A percentile compares a stretch with the other conserved stretches of the same genome.
phyloP scores from a whole-genome alignment of 92 coral and sea anemone genomes.

The Umimayanthus kanabou region DNA sequence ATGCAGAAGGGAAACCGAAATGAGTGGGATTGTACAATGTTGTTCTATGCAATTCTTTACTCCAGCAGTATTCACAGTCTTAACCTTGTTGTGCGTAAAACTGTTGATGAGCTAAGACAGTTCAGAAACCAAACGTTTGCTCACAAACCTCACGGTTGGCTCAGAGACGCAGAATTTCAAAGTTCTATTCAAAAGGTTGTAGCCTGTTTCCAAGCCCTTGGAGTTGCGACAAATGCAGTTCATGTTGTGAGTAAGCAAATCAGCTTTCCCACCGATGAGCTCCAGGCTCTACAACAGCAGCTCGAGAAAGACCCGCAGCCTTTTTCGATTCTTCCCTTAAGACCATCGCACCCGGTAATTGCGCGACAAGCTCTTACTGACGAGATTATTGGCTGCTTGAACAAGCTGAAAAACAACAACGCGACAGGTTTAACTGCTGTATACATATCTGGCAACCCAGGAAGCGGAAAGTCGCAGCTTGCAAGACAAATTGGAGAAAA shows the following conservation, averaged over 20 bases:
- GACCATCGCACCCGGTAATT: slow-evolving; percentile 18
- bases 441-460: slow-evolving; percentile 38
- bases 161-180: neutral
- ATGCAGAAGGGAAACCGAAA: slow-evolving; percentile 47
- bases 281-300: neutral
- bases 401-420: neutral
- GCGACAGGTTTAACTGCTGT: slow-evolving; percentile 10
- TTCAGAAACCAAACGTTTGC: slow-evolving; percentile 13
- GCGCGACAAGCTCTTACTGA: neutral
- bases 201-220: neutral
- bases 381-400: neutral
- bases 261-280: slow-evolving; percentile 2
- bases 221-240: neutral
- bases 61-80: slow-evolving; percentile 51
- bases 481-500: slow-evolving; percentile 20
- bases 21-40: slow-evolving; percentile 62
- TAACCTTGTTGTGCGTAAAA: slow-evolving; percentile 6
- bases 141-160: neutral
- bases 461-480: slow-evolving; percentile 21
- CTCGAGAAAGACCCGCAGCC: neutral
- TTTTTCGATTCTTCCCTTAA: slow-evolving; percentile 16
- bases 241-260: neutral
- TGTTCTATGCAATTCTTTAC: slow-evolving; percentile 61
- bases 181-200: neutral
- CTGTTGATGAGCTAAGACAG: slow-evolving; percentile 40